Evolutionary conservation across 1,140 invertebrate genomes (phyloP), one percentile per base, ranked within the genome.

Genomic region (Zaprionus africanus): DNA sequence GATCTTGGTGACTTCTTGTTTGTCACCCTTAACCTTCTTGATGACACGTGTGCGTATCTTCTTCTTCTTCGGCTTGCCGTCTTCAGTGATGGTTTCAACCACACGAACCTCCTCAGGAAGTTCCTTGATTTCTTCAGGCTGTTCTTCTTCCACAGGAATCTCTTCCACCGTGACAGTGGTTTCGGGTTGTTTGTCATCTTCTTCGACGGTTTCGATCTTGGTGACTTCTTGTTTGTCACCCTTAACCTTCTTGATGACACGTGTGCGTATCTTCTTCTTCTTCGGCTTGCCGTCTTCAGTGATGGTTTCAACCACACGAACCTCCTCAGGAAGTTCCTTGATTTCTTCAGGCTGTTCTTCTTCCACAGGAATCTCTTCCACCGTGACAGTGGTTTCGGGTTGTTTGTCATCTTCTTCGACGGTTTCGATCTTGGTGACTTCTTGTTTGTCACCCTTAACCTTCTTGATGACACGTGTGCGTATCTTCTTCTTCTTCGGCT

Each of bases 261-360:
- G 90, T 49, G 92, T 92, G 0, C 84, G 84, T 0, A 86, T 86
- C 72, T 84, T 91, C 5, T 71, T 82, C 51, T 92, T 92, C 28
- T 54, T 82, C 3, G 78, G 80, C 63, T 79, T 92, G 2, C 86
- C 90, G 26, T 90, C 74, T 57, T 77, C 78, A 1, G 90, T 79
- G 4, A 90, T 51, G 24, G 87, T 84, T 63, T 92, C 74, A 5
- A 79, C 90, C 0, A 92, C 69, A n/a, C 77, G 92, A 0, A 93
- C 78, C 49, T 92, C 81, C 49, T 93, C 91, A 0, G 82, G 91
- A 12, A 91, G 61, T 76, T 93, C 92, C 57, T 92, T 85, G 34
- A 85, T 76, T 62, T 78, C 54, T 76, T 90, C 79, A 4, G 77
- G 76, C 1, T 74, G 28, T 9, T 76, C 38, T 61, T 78, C 62